Conservation (phyloP, 2,113 vertebrate species). For the Takifugu bimaculatus region DNA sequence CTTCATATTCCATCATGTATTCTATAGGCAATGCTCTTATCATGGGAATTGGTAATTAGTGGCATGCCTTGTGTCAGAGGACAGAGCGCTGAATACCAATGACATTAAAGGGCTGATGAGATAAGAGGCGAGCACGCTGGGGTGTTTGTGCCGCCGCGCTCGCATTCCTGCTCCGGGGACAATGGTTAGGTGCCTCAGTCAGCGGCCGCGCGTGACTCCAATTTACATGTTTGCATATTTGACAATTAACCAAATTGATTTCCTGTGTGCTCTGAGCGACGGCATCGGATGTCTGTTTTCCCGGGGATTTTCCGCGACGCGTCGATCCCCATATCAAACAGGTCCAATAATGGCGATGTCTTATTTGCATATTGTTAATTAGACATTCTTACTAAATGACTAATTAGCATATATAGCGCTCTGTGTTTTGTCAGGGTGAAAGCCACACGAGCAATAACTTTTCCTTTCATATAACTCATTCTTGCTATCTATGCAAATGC, state of each 20-base stretch:
- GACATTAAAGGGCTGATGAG: constrained; percentile 67
- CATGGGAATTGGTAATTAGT: constrained; percentile 69
- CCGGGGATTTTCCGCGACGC: constrained; percentile 45
- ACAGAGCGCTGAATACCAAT: constrained; percentile 60
- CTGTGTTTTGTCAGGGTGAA: constrained; percentile 61
- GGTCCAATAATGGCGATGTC: constrained; percentile 58
- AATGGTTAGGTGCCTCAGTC: constrained; percentile 37
- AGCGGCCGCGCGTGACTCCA: constrained; percentile 44
- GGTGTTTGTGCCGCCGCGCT: constrained; percentile 11
- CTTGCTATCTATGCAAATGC: constrained; percentile 63
- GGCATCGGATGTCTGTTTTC: constrained; percentile 42
- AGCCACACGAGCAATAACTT: constrained; percentile 61
- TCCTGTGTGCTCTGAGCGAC: constrained; percentile 44
- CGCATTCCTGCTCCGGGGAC: constrained; percentile 50
- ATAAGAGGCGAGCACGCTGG: constrained; percentile 46
- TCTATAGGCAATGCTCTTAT: constrained; percentile 56
- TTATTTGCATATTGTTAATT: constrained; percentile 80
- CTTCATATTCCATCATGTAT: constrained; percentile 56
- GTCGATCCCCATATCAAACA: constrained; percentile 68
- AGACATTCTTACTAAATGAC: constrained; percentile 66
- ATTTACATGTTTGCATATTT: constrained; percentile 77
- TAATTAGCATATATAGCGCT: constrained; percentile 74
- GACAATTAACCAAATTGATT: constrained; percentile 78
- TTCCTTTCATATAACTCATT: constrained; percentile 59
- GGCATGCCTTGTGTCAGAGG: constrained; percentile 65